Percentiles rank a stretch among this genome's conserved stretches.
These are phyloP conservation scores for Pedetes capensis DNA, from an alignment of 2,113 vertebrate species.

Conservation along the genomic window DNA sequence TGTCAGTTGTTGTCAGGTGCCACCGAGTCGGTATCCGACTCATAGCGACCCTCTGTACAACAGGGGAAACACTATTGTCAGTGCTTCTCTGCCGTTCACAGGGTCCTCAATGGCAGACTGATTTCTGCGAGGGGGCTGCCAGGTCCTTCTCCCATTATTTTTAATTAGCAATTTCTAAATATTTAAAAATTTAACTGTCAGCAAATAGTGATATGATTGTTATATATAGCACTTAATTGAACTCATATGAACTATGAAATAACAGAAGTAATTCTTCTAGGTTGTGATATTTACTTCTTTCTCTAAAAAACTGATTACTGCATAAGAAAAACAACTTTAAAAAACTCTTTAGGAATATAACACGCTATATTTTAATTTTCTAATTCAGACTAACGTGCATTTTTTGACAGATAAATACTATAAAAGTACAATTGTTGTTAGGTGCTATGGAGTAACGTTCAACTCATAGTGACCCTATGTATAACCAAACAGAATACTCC, in stretches of 20 bases:
- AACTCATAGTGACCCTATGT: too few species aligned
- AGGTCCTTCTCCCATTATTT: too few species aligned
- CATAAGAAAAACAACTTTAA: not conserved
- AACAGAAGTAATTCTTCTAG: not conserved
- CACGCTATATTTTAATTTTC: not conserved
- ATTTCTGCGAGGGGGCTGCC: too few species aligned
- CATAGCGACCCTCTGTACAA: too few species aligned
- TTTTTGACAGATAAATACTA: not conserved
- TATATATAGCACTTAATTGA: not conserved
- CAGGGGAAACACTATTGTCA: too few species aligned
- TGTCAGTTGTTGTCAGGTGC: too few species aligned
- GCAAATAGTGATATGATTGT: not conserved
- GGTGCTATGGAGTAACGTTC: too few species aligned
- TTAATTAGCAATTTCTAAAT: not conserved
- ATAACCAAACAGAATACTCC: too few species aligned
- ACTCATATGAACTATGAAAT: not conserved
- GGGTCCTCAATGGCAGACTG: too few species aligned
- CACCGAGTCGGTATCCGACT: too few species aligned
- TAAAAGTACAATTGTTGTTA: not conserved
- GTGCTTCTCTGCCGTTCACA: too few species aligned
- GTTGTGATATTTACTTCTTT: not conserved
- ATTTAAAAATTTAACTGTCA: not conserved
- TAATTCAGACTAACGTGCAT: not conserved
- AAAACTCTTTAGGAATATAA: not conserved
- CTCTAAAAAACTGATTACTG: not conserved